Evolutionary conservation across 2,888 invertebrate species (phyloP).

Genomic region (Drosophila imparisetae): DNA sequence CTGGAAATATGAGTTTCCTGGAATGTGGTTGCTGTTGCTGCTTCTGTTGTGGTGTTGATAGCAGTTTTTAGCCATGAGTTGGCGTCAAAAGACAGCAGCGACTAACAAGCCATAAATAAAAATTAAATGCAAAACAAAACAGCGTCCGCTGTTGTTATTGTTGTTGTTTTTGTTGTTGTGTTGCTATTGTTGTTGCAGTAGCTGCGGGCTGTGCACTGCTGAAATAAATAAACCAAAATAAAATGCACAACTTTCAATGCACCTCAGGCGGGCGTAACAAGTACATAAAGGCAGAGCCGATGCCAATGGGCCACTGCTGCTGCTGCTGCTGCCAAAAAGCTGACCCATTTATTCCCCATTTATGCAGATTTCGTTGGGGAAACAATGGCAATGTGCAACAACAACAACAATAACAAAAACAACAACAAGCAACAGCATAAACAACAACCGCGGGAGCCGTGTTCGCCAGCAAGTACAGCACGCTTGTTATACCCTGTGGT

Average conservation of each 20-base stretch:
- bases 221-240: conserved; percentile 24
- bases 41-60: conserved; percentile 45
- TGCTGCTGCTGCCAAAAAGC: conserved; percentile 35
- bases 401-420: neutral
- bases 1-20: conserved; percentile 71
- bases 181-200: conserved; percentile 10
- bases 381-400: conserved; percentile 69
- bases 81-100: conserved; percentile 58
- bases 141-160: conserved; percentile 9
- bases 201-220: conserved; percentile 19
- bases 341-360: conserved; percentile 81
- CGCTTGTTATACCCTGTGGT: conserved; percentile 33
- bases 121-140: conserved; percentile 47
- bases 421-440: conserved; percentile 29
- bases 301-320: conserved; percentile 35
- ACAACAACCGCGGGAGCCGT: conserved; percentile 53
- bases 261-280: conserved; percentile 58
- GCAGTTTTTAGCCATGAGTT: conserved; percentile 48
- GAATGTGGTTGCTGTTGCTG: conserved; percentile 50
- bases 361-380: conserved; percentile 71
- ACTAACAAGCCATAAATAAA: conserved; percentile 62
- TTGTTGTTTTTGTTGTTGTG: conserved; percentile 5
- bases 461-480: conserved; percentile 62
- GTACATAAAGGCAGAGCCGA: conserved; percentile 68
- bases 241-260: conserved; percentile 48